phyloP scores from a whole-genome alignment of 1,140 invertebrate species.

The Antheraea pernyi region DNA sequence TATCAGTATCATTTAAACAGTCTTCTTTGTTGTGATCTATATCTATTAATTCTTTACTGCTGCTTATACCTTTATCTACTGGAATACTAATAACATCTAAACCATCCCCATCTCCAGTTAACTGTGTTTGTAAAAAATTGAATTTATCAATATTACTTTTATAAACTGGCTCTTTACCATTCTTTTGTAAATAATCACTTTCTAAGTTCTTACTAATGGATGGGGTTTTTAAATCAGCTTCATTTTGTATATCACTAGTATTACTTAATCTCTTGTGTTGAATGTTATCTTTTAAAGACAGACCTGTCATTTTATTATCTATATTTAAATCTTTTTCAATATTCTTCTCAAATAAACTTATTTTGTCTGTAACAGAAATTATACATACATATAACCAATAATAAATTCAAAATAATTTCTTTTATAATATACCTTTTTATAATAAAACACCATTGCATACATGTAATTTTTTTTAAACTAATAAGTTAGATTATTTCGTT shows the following conservation, averaged over 20 bases:
- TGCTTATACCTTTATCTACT: slow-evolving; percentile 20
- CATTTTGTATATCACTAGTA: slow-evolving; percentile 24
- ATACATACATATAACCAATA: background rate
- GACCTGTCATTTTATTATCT: slow-evolving; percentile 55
- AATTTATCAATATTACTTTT: slow-evolving; percentile 66
- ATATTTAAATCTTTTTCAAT: slow-evolving; percentile 57
- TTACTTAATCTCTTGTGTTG: slow-evolving; percentile 34
- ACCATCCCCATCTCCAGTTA: slow-evolving; percentile 43
- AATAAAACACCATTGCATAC: no score
- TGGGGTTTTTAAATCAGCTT: slow-evolving; percentile 21
- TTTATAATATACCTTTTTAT: no score
- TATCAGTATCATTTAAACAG: slow-evolving; percentile 29
- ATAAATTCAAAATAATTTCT: background rate
- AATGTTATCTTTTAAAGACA: slow-evolving; percentile 59
- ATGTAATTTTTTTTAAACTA: no score
- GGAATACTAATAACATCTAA: slow-evolving; percentile 28
- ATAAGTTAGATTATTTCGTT: no score
- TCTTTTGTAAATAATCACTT: slow-evolving; percentile 33
- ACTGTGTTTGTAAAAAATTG: slow-evolving; percentile 72
- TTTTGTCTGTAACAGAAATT: slow-evolving; percentile 65
- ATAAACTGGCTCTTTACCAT: slow-evolving; percentile 52
- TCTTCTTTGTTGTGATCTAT: slow-evolving; percentile 19
- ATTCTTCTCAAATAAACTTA: slow-evolving; percentile 73
- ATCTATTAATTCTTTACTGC: slow-evolving; percentile 17
- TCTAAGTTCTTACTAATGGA: slow-evolving; percentile 19